These are phyloP conservation scores for Cranoglanis bouderius DNA, from an alignment of 2,113 vertebrate genomes.

Conservation along the genomic window DNA sequence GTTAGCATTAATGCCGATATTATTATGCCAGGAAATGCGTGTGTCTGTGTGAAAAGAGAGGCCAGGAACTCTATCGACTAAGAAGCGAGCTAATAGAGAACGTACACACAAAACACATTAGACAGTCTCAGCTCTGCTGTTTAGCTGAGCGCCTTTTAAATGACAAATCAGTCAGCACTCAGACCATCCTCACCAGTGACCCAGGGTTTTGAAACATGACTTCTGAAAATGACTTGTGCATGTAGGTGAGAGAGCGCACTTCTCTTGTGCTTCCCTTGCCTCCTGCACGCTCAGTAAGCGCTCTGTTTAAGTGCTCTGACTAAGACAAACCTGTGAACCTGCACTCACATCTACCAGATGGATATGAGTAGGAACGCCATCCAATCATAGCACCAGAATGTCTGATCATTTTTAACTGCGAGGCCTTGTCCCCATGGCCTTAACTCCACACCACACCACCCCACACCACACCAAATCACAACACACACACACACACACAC, in stretches of 20 bases:
- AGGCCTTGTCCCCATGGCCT: background rate
- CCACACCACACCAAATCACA: too few relatives aligned
- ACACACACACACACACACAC: background rate
- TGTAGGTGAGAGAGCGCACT: background rate
- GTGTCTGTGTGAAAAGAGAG: background rate
- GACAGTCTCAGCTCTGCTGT: background rate
- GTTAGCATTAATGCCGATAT: background rate
- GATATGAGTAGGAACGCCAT: background rate
- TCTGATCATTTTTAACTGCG: background rate
- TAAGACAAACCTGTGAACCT: constrained; percentile 10
- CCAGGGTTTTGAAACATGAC: background rate
- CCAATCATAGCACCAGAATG: background rate
- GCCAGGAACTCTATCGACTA: background rate
- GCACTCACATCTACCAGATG: background rate
- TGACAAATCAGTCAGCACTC: background rate
- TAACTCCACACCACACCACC: background rate
- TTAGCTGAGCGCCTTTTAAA: background rate
- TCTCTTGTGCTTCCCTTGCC: background rate
- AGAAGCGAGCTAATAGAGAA: background rate
- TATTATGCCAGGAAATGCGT: background rate
- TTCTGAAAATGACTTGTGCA: background rate
- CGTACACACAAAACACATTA: background rate
- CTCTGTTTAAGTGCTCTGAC: background rate
- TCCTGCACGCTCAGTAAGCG: background rate
- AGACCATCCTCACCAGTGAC: background rate